Conservation (phyloP, 2,797 vertebrate genomes). For the Clarias pachynema region DNA sequence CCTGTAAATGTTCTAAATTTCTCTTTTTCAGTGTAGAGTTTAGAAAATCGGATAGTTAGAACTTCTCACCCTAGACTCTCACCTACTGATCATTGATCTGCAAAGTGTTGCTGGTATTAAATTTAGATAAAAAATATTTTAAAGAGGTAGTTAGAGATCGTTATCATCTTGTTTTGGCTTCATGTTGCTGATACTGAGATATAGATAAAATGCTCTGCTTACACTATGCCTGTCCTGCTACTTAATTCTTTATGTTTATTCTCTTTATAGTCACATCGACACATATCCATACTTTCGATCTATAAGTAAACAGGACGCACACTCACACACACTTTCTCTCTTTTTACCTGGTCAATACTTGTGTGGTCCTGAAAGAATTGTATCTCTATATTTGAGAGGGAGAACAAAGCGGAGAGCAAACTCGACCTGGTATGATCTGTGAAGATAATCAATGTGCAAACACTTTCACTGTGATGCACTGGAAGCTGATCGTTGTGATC, state of each 20-base stretch:
- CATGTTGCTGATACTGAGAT: not conserved
- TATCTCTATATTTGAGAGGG: slow-evolving; percentile 50
- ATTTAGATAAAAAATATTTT: not conserved
- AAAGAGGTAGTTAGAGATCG: not conserved
- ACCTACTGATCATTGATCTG: not conserved
- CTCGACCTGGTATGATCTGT: slow-evolving; percentile 50
- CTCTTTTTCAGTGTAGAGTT: too few relatives aligned
- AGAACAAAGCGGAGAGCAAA: slow-evolving; percentile 53
- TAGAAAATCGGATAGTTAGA: too few relatives aligned
- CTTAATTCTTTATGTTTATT: not conserved
- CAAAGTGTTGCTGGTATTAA: not conserved
- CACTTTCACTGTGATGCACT: slow-evolving; percentile 41
- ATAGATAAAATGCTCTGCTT: not conserved
- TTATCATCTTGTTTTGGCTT: not conserved
- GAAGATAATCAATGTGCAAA: slow-evolving; percentile 54
- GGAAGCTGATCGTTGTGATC: not conserved
- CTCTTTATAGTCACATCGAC: not conserved
- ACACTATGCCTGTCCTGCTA: not conserved
- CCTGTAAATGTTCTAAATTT: too few relatives aligned
- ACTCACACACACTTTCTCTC: not conserved
- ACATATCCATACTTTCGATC: not conserved
- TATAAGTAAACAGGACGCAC: not conserved
- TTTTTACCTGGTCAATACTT: slow-evolving; percentile 65
- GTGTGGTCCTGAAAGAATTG: slow-evolving; percentile 55
- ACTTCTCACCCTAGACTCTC: not conserved